phyloP scores from a whole-genome alignment of 2,888 invertebrate genomes.

The Phanerotoma sp. region DNA sequence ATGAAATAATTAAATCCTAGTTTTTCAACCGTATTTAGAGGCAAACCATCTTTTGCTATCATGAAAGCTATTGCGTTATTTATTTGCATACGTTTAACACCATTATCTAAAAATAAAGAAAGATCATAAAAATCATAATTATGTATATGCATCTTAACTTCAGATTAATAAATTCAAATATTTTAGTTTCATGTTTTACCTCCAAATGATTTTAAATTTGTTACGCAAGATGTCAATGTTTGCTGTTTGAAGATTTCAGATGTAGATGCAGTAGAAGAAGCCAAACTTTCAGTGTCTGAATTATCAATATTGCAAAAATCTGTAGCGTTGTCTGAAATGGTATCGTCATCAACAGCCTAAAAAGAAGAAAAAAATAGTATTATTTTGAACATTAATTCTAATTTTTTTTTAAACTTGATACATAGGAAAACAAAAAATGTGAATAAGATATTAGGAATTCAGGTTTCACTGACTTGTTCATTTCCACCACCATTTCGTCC shows the following conservation, averaged over 20 bases:
- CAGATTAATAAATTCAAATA: neutral
- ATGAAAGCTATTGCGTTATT: constrained; percentile 24
- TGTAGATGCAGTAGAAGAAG: neutral
- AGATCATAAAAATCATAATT: too few species aligned
- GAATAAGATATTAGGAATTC: too few species aligned
- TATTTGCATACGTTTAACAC: constrained; percentile 18
- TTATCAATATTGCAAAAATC: neutral
- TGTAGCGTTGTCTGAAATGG: neutral
- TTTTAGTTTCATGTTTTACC: constrained; percentile 1
- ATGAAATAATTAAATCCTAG: constrained; percentile 26
- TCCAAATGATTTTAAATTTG: neutral
- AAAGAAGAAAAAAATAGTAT: neutral
- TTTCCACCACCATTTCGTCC: neutral
- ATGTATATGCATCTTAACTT: neutral
- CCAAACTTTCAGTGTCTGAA: neutral
- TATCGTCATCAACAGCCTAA: neutral
- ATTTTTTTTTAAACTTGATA: neutral
- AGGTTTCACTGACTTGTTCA: neutral
- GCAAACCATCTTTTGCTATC: constrained; percentile 26
- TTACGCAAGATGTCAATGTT: neutral
- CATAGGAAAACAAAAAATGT: neutral
- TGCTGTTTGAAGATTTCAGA: neutral
- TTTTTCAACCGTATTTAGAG: constrained; percentile 24
- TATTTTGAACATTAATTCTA: neutral
- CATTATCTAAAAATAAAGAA: constrained; percentile 13